A percentile compares a stretch with the other conserved stretches of the same genome.
phyloP scores from a whole-genome alignment of 2,888 invertebrate genomes.

The Folsomia manolachei region DNA sequence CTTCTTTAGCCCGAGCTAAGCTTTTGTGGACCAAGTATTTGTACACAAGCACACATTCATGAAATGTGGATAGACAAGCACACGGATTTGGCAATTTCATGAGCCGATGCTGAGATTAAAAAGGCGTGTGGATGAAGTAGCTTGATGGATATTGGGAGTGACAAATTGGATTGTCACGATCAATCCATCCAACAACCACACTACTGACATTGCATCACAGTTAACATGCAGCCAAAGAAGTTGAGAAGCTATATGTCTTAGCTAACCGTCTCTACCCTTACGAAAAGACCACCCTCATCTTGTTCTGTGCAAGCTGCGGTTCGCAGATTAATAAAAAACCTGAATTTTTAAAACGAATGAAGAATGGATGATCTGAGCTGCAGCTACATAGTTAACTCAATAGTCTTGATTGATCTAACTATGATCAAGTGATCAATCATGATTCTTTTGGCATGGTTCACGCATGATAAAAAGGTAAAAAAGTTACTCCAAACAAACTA shows the following conservation, averaged over 20 bases:
- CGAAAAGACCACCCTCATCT: neutral
- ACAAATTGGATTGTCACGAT: slow-evolving; percentile 3
- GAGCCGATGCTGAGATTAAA: neutral
- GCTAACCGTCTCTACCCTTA: neutral
- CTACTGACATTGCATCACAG: too few relatives aligned
- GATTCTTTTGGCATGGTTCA: neutral
- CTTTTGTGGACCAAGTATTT: too few relatives aligned
- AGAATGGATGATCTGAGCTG: neutral
- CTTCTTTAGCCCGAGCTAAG: too few relatives aligned
- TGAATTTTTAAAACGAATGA: neutral
- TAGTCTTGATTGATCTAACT: neutral
- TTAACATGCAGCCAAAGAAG: neutral
- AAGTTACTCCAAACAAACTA: neutral
- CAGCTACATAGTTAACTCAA: neutral
- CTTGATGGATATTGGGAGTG: neutral
- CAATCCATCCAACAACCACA: neutral
- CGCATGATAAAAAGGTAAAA: neutral
- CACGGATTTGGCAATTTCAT: too few relatives aligned
- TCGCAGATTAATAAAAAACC: neutral
- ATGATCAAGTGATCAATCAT: neutral
- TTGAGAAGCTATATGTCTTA: too few relatives aligned
- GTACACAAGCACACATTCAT: too few relatives aligned
- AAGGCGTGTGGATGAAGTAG: neutral
- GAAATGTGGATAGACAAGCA: too few relatives aligned
- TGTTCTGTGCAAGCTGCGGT: neutral